These are phyloP conservation scores for Perccottus glenii DNA, from an alignment of 2,113 vertebrate species.

Conservation along the genomic window DNA sequence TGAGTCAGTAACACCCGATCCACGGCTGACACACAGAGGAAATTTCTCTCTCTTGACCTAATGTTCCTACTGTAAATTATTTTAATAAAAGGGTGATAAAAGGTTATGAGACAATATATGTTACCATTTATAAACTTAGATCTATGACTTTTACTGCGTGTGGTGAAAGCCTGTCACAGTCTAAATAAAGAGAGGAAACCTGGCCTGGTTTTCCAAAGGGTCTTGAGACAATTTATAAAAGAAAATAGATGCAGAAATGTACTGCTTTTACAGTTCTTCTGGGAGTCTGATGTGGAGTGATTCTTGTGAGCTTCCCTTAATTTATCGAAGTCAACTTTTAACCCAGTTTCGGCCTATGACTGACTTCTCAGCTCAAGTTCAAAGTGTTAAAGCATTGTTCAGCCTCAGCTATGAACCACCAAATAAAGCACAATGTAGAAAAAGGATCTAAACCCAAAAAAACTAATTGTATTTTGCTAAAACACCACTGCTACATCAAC, in stretches of 20 bases:
- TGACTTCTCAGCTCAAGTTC: conserved; percentile 59
- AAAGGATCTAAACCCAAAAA: too few relatives aligned
- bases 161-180: conserved; percentile 71
- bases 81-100: conserved; percentile 61
- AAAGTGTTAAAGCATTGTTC: conserved; percentile 55
- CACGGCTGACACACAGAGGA: conserved; percentile 46
- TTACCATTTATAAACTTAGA: conserved; percentile 48
- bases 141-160: conserved; percentile 32
- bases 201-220: conserved; percentile 41
- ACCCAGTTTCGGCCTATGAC: conserved; percentile 38
- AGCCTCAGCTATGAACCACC: background rate
- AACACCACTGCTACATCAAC: too few relatives aligned
- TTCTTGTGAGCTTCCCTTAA: conserved; percentile 78
- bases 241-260: conserved; percentile 65
- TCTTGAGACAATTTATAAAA: conserved; percentile 67
- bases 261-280: conserved; percentile 51
- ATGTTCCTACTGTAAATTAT: conserved; percentile 38
- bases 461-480: too few relatives aligned
- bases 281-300: conserved; percentile 60
- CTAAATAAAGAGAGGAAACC: conserved; percentile 79
- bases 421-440: background rate
- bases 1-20: conserved; percentile 45
- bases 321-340: conserved; percentile 55
- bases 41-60: conserved; percentile 36
- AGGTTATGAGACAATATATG: conserved; percentile 52